These are phyloP conservation scores for Trididemnum miniatum DNA, from an alignment of 23 tunicate species.

Conservation along the genomic window DNA sequence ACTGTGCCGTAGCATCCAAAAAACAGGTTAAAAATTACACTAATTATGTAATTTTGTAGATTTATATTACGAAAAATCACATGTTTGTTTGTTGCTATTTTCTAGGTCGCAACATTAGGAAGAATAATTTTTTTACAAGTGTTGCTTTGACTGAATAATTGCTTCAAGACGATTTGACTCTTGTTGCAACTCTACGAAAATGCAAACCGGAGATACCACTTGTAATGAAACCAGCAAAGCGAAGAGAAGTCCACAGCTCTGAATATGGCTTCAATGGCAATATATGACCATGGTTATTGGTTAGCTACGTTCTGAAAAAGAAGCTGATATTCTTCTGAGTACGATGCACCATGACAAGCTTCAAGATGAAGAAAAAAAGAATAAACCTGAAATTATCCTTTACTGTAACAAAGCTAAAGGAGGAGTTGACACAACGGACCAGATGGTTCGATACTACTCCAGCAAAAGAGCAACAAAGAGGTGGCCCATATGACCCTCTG, in stretches of 20 bases:
- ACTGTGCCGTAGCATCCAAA: not conserved
- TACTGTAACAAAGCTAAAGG: not conserved
- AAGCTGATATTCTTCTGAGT: too few relatives aligned
- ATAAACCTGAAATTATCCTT: conserved; percentile 1
- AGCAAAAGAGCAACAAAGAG: conserved; percentile 6
- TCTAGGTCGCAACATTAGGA: not conserved
- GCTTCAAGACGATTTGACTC: too few relatives aligned
- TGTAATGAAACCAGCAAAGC: too few relatives aligned
- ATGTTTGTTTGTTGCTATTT: not conserved
- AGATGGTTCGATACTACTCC: conserved; percentile 20
- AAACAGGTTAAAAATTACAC: not conserved
- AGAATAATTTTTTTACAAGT: too few relatives aligned
- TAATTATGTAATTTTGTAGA: not conserved
- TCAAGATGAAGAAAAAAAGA: too few relatives aligned
- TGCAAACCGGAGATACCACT: too few relatives aligned
- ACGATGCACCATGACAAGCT: too few relatives aligned
- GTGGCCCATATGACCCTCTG: conserved; percentile 6
- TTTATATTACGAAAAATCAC: not conserved
- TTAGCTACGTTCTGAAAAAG: not conserved
- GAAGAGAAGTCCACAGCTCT: too few relatives aligned
- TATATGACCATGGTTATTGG: not conserved
- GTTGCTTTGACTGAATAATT: too few relatives aligned
- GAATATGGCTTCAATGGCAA: too few relatives aligned
- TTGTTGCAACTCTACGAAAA: too few relatives aligned
- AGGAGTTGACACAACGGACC: not conserved